These are phyloP conservation scores for Helicoverpa assulta DNA, from an alignment of 2,888 invertebrate genomes.

Conservation along the genomic window DNA sequence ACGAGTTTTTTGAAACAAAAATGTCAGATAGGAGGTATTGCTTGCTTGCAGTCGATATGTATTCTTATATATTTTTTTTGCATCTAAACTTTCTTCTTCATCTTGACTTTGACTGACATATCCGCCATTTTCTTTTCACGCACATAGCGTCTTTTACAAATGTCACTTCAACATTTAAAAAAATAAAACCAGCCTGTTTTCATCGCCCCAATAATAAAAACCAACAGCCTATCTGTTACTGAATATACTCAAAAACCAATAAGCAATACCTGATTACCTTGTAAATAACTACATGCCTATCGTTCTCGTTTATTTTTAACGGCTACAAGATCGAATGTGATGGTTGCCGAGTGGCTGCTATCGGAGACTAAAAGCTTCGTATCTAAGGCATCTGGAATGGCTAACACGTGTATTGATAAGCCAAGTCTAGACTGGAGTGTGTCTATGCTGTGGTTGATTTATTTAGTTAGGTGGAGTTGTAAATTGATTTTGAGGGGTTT, in stretches of 20 bases:
- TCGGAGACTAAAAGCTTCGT: slow-evolving; percentile 63
- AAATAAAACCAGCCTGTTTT: too few relatives aligned
- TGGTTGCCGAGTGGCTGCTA: slow-evolving; percentile 55
- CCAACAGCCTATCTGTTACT: not conserved
- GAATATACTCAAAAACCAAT: slow-evolving; percentile 2
- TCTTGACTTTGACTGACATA: too few relatives aligned
- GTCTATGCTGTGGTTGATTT: slow-evolving; percentile 47
- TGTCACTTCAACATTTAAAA: too few relatives aligned
- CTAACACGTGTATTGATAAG: slow-evolving; percentile 67
- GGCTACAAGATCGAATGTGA: slow-evolving; percentile 49
- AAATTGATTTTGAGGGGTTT: not conserved
- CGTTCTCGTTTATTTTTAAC: slow-evolving; percentile 60
- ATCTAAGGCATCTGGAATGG: slow-evolving; percentile 66
- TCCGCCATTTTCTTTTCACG: too few relatives aligned
- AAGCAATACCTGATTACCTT: slow-evolving; percentile 18
- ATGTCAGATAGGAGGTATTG: too few relatives aligned
- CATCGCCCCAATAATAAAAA: not conserved
- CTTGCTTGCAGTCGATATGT: too few relatives aligned
- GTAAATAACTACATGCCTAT: slow-evolving; percentile 29
- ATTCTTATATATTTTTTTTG: too few relatives aligned
- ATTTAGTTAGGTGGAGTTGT: slow-evolving; percentile 16
- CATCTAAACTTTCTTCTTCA: too few relatives aligned
- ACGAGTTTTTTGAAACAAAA: too few relatives aligned
- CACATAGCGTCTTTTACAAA: too few relatives aligned
- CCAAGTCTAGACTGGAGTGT: slow-evolving; percentile 53